Base-by-base conservation (phyloP, 2,888 invertebrate genomes). In the Lasiommata megera region DNA sequence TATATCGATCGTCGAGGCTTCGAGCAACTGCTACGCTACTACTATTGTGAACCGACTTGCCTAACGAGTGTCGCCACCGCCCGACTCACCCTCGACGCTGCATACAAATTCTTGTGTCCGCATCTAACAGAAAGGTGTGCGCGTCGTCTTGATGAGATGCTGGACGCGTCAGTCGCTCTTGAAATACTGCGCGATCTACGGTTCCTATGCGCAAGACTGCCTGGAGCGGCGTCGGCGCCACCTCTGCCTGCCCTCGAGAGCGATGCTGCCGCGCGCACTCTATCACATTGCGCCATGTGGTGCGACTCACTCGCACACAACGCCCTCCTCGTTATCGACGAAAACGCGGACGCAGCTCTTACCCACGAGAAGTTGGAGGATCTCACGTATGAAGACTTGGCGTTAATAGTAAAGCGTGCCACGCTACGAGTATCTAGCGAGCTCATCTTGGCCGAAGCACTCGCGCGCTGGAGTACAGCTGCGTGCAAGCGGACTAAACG, bases 31-130 rank as follows among this genome's bases (percentile, higher is more conserved):
- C 85, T 94, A 48, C 87, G 95, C 64, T 94, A 92, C 75, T 88
- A 94, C 64, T 94, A 94, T 74, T 92, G 92, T 50, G 93, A 94
- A 63, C 91, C 93, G 2, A 92, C 93, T 9, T 84, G 91, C 50
- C 88, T 95, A 46, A 92, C 93, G 65, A 92, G 93, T 0, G 93
- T 94, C 8, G 86, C 86, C 11, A 94, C 94, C 0, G 95, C 95
- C 6, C 88, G 96, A 18, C 92, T 93, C 37, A 93, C 96, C 0
- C 92, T 96, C 23, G 93, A 94, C 64, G 94, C 94, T 1, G 95
- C 95, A 17, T 94, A 95, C 73, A 94, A 94, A 72, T 94, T 95
- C 73, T 87, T 95, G 44, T 94, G 96, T 68, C 92, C 93, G 6
- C 93, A 93, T 16, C 87, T 96, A 51, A 94, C 94, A 1, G 92